Conservation (phyloP, 2,113 vertebrate species). For the Ivindomyrus marchei region DNA sequence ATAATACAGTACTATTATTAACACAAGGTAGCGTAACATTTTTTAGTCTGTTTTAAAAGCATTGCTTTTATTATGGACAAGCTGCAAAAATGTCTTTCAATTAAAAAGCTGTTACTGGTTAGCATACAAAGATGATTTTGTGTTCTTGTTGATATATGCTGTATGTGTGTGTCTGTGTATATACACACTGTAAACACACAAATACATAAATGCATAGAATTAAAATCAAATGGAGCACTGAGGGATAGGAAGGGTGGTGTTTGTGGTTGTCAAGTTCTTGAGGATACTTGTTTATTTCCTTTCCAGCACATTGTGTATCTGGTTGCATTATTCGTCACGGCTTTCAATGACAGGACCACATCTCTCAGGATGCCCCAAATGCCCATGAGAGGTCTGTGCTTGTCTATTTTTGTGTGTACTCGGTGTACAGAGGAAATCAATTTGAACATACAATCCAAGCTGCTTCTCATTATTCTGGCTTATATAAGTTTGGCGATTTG, state of each 20-base stretch:
- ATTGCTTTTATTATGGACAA: neutral
- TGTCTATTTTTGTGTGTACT: neutral
- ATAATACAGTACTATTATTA: neutral
- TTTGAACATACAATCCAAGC: neutral
- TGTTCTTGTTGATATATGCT: neutral
- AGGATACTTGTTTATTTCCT: neutral
- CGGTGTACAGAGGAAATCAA: neutral
- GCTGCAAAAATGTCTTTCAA: neutral
- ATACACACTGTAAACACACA: neutral
- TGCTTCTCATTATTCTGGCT: neutral
- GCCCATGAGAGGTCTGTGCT: slow-evolving; percentile 36
- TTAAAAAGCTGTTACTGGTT: neutral
- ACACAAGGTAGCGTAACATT: neutral
- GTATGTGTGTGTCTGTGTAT: neutral
- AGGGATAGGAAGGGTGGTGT: neutral
- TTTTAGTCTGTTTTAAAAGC: neutral
- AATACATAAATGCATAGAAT: neutral
- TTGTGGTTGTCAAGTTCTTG: neutral
- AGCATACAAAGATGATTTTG: neutral
- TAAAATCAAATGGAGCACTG: neutral
- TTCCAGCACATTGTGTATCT: slow-evolving; percentile 28
- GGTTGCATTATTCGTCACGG: slow-evolving; percentile 10
- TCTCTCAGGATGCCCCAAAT: slow-evolving; percentile 27
- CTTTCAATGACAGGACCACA: neutral
- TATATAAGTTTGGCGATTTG: neutral